phyloP scores from a whole-genome alignment of 2,888 invertebrate genomes.

The Ophion slaviceki region DNA sequence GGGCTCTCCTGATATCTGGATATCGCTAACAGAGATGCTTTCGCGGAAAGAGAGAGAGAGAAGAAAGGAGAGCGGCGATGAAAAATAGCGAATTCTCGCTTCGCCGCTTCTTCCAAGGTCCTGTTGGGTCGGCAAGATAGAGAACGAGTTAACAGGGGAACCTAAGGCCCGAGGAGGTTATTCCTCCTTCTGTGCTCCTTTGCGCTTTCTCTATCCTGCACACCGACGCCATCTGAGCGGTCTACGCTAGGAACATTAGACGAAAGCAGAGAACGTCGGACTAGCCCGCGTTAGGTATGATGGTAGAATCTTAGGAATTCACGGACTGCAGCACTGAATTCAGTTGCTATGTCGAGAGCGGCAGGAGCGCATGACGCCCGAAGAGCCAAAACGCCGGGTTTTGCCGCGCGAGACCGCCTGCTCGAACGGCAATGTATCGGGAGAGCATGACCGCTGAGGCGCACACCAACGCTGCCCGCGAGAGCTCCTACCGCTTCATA shows the following conservation, averaged over 20 bases:
- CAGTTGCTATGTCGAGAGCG: constrained; percentile 79
- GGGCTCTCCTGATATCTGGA: constrained; percentile 13
- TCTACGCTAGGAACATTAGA: constrained; percentile 66
- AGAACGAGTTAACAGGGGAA: background rate
- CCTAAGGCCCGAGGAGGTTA: background rate
- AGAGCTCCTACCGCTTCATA: constrained; percentile 66
- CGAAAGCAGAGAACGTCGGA: constrained; percentile 32
- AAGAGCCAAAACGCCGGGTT: constrained; percentile 62
- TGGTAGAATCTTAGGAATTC: constrained; percentile 80
- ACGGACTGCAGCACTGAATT: constrained; percentile 81
- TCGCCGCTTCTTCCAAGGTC: background rate
- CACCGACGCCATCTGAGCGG: constrained; percentile 47
- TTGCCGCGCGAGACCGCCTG: constrained; percentile 82
- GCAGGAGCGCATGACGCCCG: constrained; percentile 64
- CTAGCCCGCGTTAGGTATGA: constrained; percentile 70
- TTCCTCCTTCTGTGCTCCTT: background rate
- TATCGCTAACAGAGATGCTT: constrained; percentile 1
- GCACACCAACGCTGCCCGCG: constrained; percentile 2
- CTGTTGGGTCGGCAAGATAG: constrained; percentile 32
- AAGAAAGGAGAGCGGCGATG: background rate
- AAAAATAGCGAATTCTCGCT: background rate
- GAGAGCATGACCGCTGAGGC: constrained; percentile 63
- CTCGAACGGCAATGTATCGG: constrained; percentile 72
- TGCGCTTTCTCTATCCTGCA: constrained; percentile 12
- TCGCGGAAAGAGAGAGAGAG: background rate